These are phyloP conservation scores for Patella pellucida DNA, from an alignment of 2,888 invertebrate genomes.

Conservation along the genomic window DNA sequence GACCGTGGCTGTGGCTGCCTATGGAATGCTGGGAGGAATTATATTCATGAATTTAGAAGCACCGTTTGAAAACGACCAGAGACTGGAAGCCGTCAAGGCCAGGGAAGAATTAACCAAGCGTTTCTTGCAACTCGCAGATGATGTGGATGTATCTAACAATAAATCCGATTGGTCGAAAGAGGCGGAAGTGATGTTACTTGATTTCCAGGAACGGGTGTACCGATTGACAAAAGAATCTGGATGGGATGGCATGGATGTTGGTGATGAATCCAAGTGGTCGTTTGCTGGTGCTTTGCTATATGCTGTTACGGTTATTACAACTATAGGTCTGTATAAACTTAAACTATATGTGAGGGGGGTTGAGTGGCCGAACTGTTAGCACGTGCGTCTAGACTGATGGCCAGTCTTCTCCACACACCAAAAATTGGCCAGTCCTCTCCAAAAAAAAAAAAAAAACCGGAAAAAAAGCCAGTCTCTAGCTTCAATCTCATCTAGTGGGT, in stretches of 20 bases:
- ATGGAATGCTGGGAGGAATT: conserved; percentile 40
- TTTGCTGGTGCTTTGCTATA: conserved; percentile 88
- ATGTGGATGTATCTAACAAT: conserved; percentile 79
- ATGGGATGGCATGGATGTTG: conserved; percentile 77
- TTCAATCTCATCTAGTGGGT: too few species aligned
- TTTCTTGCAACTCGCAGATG: conserved; percentile 89
- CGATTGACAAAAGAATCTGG: conserved; percentile 84
- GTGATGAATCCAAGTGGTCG: conserved; percentile 81
- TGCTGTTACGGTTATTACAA: conserved; percentile 88
- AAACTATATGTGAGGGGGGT: too few species aligned
- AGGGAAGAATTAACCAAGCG: conserved; percentile 30
- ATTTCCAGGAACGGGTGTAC: conserved; percentile 84
- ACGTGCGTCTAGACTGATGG: too few species aligned
- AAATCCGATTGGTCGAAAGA: conserved; percentile 89
- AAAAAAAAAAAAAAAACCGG: too few species aligned
- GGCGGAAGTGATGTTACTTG: conserved; percentile 81
- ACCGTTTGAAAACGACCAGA: conserved; percentile 33
- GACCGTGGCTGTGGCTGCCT: conserved; percentile 39
- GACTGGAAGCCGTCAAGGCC: conserved; percentile 24
- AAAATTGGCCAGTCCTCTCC: too few species aligned
- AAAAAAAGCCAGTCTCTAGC: too few species aligned
- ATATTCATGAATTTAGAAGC: conserved; percentile 40
- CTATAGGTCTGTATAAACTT: conserved; percentile 84
- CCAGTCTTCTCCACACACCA: too few species aligned
- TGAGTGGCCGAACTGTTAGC: too few species aligned